Evolutionary conservation across 2,888 invertebrate species (phyloP).

Genomic region (Melinaea menophilus): DNA sequence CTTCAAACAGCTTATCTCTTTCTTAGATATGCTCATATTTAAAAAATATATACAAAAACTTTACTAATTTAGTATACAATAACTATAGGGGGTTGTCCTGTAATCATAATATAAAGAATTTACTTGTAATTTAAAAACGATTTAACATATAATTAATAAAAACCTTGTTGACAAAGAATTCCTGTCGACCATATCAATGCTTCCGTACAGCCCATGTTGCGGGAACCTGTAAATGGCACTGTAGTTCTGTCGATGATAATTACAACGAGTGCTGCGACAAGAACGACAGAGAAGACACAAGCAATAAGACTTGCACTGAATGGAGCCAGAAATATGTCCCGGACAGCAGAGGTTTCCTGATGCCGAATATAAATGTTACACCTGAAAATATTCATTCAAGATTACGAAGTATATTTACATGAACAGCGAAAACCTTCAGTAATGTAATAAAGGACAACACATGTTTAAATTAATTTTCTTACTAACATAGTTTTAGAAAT

Average conservation of each 20-base stretch:
- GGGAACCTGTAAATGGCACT: conserved; percentile 46
- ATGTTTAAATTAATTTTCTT: neutral
- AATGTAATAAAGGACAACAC: neutral
- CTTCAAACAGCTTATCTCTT: neutral
- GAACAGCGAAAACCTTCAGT: neutral
- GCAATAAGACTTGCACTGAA: conserved; percentile 75
- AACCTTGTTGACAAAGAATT: conserved; percentile 82
- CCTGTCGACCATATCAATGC: conserved; percentile 80
- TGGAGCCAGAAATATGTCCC: conserved; percentile 80
- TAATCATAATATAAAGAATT: too few species aligned
- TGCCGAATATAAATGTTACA: conserved; percentile 81
- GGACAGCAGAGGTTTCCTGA: conserved; percentile 78
- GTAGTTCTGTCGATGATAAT: conserved; percentile 70
- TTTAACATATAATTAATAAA: neutral
- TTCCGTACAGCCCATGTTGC: conserved; percentile 68
- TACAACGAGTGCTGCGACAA: conserved; percentile 70
- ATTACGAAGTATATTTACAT: too few species aligned
- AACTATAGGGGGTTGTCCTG: too few species aligned
- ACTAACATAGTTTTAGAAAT: conserved; percentile 80
- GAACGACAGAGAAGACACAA: conserved; percentile 73
- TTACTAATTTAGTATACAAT: too few species aligned
- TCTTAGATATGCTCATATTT: neutral
- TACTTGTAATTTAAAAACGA: neutral
- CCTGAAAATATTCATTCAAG: conserved; percentile 47
- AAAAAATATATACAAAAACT: too few species aligned